These are phyloP conservation scores for Epicauta chinensis DNA, from an alignment of 1,140 invertebrate species.

Conservation along the genomic window DNA sequence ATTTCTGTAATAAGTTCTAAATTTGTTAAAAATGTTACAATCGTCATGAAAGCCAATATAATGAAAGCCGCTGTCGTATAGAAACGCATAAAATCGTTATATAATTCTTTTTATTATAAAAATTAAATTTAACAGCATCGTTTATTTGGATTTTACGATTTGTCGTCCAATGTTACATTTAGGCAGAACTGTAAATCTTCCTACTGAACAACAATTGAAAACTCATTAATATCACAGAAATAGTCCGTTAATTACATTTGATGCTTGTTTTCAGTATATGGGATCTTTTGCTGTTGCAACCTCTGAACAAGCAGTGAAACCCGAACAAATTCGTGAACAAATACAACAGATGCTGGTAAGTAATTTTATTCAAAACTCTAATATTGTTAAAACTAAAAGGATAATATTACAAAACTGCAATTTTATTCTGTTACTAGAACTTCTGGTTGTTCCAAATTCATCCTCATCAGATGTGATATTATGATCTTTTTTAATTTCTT, in stretches of 20 bases:
- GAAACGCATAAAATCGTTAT: neutral
- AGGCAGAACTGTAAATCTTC: too few species aligned
- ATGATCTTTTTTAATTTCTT: neutral
- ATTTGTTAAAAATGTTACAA: too few species aligned
- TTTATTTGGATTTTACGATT: conserved; percentile 24
- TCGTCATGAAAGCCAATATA: too few species aligned
- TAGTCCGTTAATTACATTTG: too few species aligned
- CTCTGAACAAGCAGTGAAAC: conserved; percentile 46
- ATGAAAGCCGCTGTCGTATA: too few species aligned
- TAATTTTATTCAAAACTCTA: conserved; percentile 23
- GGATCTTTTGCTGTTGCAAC: conserved; percentile 66
- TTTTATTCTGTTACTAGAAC: too few species aligned
- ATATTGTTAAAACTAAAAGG: too few species aligned
- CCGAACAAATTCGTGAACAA: conserved; percentile 52
- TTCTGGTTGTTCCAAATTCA: neutral
- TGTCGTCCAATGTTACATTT: conserved; percentile 14
- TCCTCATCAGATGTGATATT: conserved; percentile 3
- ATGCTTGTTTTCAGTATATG: conserved; percentile 56
- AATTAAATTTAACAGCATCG: conserved; percentile 26
- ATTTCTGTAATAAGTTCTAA: too few species aligned
- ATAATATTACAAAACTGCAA: too few species aligned
- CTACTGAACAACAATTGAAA: too few species aligned
- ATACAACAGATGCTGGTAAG: conserved; percentile 59
- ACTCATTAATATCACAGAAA: too few species aligned
- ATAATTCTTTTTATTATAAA: conserved; percentile 24